phyloP scores from a whole-genome alignment of 2,888 invertebrate species.

The Ctena decussata region DNA sequence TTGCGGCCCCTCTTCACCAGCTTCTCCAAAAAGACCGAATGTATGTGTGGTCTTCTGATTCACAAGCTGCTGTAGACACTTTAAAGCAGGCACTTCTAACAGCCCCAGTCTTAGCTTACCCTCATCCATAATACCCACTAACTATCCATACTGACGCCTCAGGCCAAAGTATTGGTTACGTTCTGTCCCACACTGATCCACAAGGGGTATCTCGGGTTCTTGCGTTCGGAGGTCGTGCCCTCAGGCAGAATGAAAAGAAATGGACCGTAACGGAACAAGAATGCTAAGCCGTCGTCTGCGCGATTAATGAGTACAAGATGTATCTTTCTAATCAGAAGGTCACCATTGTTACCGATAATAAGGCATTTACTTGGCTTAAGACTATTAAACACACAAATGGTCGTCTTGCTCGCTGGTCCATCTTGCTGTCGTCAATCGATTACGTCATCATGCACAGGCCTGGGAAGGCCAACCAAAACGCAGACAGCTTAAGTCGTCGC shows the following conservation, averaged over 20 bases:
- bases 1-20: not conserved
- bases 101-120: constrained; percentile 43
- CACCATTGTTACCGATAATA: constrained; percentile 42
- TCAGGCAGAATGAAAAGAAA: constrained; percentile 13
- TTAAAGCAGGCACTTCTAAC: constrained; percentile 31
- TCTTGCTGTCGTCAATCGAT: constrained; percentile 9
- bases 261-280: constrained; percentile 38
- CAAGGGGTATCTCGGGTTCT: constrained; percentile 25
- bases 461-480: constrained; percentile 15
- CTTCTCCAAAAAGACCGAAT: not conserved
- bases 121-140: constrained; percentile 30
- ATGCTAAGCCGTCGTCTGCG: constrained; percentile 49
- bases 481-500: constrained; percentile 37
- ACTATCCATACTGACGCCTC: constrained; percentile 47
- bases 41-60: not conserved
- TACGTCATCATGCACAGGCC: constrained; percentile 10
- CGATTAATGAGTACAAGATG: constrained; percentile 25
- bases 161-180: constrained; percentile 33
- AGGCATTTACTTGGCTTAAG: constrained; percentile 40
- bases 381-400: constrained; percentile 20
- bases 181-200: constrained; percentile 23
- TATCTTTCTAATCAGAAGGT: constrained; percentile 43
- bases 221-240: constrained; percentile 35
- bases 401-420: constrained; percentile 41
- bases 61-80: not conserved